Percentiles rank a stretch among this genome's conserved stretches.
Conservation (phyloP, 2,888 invertebrate species). For the Podabrus alpinus region DNA sequence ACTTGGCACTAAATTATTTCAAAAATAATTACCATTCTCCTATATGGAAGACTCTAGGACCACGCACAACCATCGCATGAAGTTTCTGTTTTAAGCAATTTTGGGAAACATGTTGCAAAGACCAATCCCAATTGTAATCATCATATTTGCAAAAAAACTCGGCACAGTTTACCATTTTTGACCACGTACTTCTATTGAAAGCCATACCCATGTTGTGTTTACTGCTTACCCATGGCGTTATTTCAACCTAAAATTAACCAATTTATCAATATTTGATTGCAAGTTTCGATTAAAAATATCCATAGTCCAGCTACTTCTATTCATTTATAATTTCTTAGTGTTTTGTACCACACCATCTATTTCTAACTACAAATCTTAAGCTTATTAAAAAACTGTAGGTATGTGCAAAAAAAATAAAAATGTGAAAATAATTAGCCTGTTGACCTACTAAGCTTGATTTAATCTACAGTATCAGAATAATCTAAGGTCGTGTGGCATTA, state of each 20-base stretch:
- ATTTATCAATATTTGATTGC: background rate
- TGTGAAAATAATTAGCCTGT: background rate
- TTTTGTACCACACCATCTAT: background rate
- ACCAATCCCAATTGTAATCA: slow-evolving; percentile 99
- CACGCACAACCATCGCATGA: slow-evolving; percentile 86
- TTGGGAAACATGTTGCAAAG: slow-evolving; percentile 87
- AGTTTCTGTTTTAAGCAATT: slow-evolving; percentile 77
- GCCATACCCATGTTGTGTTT: slow-evolving; percentile 99
- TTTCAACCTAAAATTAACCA: slow-evolving; percentile 72
- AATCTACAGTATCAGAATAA: background rate
- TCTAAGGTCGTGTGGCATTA: background rate
- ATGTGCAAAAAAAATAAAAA: background rate
- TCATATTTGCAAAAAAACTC: slow-evolving; percentile 93
- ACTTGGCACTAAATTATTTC: background rate
- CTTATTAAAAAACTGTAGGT: background rate
- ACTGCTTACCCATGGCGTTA: slow-evolving; percentile 93
- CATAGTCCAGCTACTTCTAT: background rate
- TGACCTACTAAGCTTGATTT: background rate
- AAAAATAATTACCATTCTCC: slow-evolving; percentile 83
- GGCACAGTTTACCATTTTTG: slow-evolving; percentile 77
- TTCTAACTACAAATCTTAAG: background rate
- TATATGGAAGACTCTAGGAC: slow-evolving; percentile 96
- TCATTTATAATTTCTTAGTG: background rate
- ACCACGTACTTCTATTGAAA: slow-evolving; percentile 88
- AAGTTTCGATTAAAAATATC: background rate